Evolutionary conservation across 2,113 vertebrate genomes (phyloP).

Genomic region (Pterocles orientalis): DNA sequence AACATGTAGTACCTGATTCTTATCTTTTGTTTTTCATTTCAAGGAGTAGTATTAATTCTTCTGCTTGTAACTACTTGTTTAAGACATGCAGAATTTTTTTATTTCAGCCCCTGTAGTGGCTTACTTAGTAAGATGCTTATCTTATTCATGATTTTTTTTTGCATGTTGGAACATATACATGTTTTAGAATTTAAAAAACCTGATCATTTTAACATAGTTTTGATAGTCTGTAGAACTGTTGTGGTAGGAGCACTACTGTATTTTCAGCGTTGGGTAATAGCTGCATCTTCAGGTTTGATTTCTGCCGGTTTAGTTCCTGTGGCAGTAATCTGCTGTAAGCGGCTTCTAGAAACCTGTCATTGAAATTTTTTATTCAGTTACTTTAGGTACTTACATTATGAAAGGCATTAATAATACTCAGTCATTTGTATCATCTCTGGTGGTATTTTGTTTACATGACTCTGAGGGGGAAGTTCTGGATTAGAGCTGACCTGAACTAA

Average conservation of each 20-base stretch:
- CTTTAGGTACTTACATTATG: not conserved
- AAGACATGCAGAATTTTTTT: slow-evolving; percentile 7
- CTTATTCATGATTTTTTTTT: not conserved
- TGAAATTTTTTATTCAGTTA: not conserved
- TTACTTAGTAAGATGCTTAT: slow-evolving; percentile 17
- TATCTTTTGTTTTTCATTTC: slow-evolving; percentile 58
- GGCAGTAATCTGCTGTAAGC: not conserved
- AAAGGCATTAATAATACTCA: not conserved
- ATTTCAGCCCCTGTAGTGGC: slow-evolving; percentile 1
- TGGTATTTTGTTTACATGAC: not conserved
- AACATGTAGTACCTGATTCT: slow-evolving; percentile 51
- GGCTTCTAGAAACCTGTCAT: not conserved
- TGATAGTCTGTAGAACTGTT: not conserved
- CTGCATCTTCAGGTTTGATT: not conserved
- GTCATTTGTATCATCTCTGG: not conserved
- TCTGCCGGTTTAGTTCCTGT: not conserved
- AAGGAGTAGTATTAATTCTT: slow-evolving; percentile 30
- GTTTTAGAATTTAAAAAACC: not conserved
- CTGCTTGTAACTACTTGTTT: slow-evolving; percentile 50
- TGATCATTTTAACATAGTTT: not conserved
- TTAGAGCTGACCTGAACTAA: not conserved
- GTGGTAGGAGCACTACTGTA: not conserved
- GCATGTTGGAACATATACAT: not conserved
- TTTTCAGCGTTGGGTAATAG: not conserved
- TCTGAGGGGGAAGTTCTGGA: not conserved